Base-by-base conservation (phyloP, 2,113 vertebrate genomes). In the Pteruthius melanotis region DNA sequence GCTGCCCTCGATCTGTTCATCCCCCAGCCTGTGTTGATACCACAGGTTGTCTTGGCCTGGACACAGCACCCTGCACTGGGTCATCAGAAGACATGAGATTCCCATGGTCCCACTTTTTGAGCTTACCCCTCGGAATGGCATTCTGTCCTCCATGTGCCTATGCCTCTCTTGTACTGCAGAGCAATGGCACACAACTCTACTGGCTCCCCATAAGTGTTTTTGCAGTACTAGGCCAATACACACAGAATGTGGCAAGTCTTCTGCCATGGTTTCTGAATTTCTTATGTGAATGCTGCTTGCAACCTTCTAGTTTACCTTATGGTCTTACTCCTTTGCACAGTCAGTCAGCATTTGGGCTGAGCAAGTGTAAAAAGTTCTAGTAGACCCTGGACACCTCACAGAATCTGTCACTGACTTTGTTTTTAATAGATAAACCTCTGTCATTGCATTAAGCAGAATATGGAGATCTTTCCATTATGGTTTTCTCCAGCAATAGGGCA, bases 171-270 rank as follows among this genome's bases (percentile, higher is more conserved):
- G 8, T 10, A 18, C 14, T 19, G 21, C 3, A 7, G 23, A 28
- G 28, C 19, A 79, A 47, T 2, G 4, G 45, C 21, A 60, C 30
- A 37, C 40, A 57, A 18, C 21, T 9, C 19, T 40, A 8, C 15
- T 30, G 19, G 9, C 11, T 81, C 71, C 7, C 30, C 2, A 0
- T 0, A 12, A 72, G 5, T 19, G 7, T 7, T 81, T 68, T 52
- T 69, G 23, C 59, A 14, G 23, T 56, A 20, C 17, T 13, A n/a
- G 40, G 35, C 16, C 37, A 52, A 35, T 11, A 15, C 7, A 50
- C 0, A 0, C 19, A 47, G 24, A 44, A 39, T 11, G 8, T 23
- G 7, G 27, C 31, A 30, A 42, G 17, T 59, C 1, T 3, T 39
- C 30, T 52, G 28, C 13, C 24, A 33, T 3, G 1, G 31, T 74